Evolutionary conservation across 2,888 invertebrate species (phyloP), one percentile per base, ranked within the genome.

Genomic region (Ichneumoninae sp.): DNA sequence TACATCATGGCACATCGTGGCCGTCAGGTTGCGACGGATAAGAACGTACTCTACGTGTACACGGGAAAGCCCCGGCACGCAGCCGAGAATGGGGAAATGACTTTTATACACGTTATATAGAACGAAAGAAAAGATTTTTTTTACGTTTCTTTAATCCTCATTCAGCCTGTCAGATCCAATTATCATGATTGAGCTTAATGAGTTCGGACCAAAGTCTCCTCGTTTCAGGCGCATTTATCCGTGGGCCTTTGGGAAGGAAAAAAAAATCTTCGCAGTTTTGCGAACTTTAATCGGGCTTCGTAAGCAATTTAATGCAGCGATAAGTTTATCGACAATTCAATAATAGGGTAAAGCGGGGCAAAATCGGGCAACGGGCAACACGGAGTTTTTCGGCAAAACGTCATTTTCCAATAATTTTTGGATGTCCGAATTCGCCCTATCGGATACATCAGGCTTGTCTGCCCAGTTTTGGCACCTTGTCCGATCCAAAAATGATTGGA

Each of bases 1-100:
- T 93, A 93, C 91, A 91, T 92, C 90, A 92, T 87, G 87, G 88
- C 88, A 90, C 90, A 90, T 86, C 88, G 88, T 89, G 87, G 86
- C 86, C 86, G 83, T 80, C 84, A 83, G 86, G 79, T 84, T 84
- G 84, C 84, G 84, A 84, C 85, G 86, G 66, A 86, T 84, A 80
- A 82, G 78, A 57, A 80, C 70, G 5, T 78, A 72, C 52, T 54
- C 62, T 76, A 50, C 22, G 44, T 22, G 57, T 3, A 30, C 60
- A 62, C 33, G 13, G 52, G 13, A 60, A 40, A 30, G 68, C 57
- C 10, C 16, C 16, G 30, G 19, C 52, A 75, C 13, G n/a, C 47
- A 69, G 50, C 77, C 52, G 44, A n/a, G 6, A 65, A 72, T 60
- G 47, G 16, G 44, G 33, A 72, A 80, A 83, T 71, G 16, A 77